Conservation (phyloP, 2,797 vertebrate species). For the Echiichthys vipera region DNA sequence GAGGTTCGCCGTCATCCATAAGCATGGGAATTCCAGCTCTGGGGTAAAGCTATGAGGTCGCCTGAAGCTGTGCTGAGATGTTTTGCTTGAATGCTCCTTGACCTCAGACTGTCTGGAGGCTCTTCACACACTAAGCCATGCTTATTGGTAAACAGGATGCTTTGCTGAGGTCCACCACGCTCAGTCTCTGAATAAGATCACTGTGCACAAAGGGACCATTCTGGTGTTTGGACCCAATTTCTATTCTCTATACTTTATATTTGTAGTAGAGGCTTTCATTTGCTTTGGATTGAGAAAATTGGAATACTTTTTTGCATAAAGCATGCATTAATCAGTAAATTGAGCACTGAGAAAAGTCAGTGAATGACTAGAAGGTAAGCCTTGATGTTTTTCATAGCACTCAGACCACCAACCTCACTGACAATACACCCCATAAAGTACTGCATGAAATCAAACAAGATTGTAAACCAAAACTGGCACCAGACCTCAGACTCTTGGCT, state of each 20-base stretch:
- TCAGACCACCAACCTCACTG: slow-evolving; percentile 40
- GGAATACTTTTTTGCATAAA: slow-evolving; percentile 18
- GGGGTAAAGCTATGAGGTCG: slow-evolving; percentile 26
- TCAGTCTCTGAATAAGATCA: slow-evolving; percentile 51
- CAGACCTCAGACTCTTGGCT: slow-evolving; percentile 45
- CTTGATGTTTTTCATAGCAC: slow-evolving; percentile 12
- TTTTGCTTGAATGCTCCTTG: slow-evolving; percentile 69
- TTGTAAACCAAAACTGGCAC: slow-evolving; percentile 54
- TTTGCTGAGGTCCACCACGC: slow-evolving; percentile 46
- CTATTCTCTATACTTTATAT: slow-evolving; percentile 22
- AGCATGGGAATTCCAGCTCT: slow-evolving; percentile 48
- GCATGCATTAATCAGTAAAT: slow-evolving; percentile 12
- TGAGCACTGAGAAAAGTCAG: neutral
- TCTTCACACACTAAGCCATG: slow-evolving; percentile 63
- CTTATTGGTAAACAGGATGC: slow-evolving; percentile 81
- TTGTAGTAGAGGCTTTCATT: slow-evolving; percentile 28
- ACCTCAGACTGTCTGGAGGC: slow-evolving; percentile 71
- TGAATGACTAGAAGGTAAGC: slow-evolving; percentile 27
- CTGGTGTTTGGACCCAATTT: slow-evolving; percentile 48
- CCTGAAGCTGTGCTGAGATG: slow-evolving; percentile 54
- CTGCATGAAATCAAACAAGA: slow-evolving; percentile 60
- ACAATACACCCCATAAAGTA: slow-evolving; percentile 29
- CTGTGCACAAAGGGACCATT: slow-evolving; percentile 69
- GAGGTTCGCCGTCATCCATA: slow-evolving; percentile 40
- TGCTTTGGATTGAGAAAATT: slow-evolving; percentile 28